phyloP scores from a whole-genome alignment of 2,113 vertebrate species.

The Corythaixoides concolor region DNA sequence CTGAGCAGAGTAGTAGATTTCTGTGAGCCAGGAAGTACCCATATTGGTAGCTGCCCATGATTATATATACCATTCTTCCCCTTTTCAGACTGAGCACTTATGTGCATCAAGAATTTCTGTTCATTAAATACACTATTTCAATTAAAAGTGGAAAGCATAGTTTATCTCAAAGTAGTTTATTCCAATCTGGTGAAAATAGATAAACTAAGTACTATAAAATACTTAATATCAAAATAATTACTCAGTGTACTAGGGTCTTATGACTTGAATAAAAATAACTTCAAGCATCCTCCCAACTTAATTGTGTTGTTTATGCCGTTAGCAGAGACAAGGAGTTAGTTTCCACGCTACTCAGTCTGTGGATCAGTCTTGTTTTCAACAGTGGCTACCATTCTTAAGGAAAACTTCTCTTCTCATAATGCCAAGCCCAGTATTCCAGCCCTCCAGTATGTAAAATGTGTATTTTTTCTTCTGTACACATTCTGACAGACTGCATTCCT shows the following conservation, averaged over 20 bases:
- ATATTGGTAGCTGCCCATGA: not conserved
- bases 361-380: not conserved
- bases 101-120: not conserved
- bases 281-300: not conserved
- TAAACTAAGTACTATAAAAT: not conserved
- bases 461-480: not conserved
- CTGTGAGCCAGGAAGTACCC: not conserved
- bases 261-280: constrained; percentile 1
- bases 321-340: not conserved
- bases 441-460: not conserved
- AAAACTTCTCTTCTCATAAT: not conserved
- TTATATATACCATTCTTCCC: not conserved
- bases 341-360: not conserved
- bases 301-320: not conserved
- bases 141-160: not conserved
- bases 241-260: not conserved
- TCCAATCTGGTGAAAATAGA: not conserved
- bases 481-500: not conserved
- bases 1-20: not conserved
- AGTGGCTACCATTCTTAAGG: not conserved
- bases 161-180: not conserved
- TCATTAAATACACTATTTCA: not conserved
- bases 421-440: not conserved
- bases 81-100: not conserved
- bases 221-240: not conserved